These are phyloP conservation scores for Crotalus tigris DNA, from an alignment of 2,113 vertebrate species.

Conservation along the genomic window DNA sequence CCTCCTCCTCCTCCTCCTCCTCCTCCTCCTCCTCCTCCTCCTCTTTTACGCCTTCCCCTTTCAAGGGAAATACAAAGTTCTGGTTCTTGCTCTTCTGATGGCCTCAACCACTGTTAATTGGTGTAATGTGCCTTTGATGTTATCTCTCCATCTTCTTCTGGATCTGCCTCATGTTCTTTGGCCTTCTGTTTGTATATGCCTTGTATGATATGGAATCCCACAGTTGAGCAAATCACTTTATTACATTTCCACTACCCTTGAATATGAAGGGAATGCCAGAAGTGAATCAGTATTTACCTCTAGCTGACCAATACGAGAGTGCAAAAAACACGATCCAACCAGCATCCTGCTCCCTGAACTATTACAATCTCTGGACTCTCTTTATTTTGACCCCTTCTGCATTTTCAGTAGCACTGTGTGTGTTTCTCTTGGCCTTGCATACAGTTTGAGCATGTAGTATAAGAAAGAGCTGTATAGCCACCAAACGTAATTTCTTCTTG, in stretches of 20 bases:
- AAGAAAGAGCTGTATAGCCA: not conserved
- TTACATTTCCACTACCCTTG: not conserved
- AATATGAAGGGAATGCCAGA: not conserved
- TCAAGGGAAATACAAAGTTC: not conserved
- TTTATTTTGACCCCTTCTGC: not conserved
- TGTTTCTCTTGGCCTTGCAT: not conserved
- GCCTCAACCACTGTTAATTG: not conserved
- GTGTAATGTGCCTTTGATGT: not conserved
- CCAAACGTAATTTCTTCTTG: not conserved
- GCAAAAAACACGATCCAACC: not conserved
- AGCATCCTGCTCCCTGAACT: not conserved
- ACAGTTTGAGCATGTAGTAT: not conserved
- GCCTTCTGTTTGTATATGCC: not conserved
- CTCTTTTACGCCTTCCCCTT: not conserved
- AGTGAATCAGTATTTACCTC: not conserved
- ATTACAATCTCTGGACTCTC: not conserved
- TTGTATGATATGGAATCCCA: not conserved
- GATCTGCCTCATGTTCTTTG: not conserved
- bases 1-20: too few relatives aligned
- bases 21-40: not conserved
- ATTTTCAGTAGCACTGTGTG: not conserved
- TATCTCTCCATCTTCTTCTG: not conserved
- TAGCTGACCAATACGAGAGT: not conserved
- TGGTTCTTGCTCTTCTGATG: not conserved
- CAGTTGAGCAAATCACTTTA: not conserved